Conservation (phyloP, 2,888 invertebrate genomes). For the Agrochola circellaris region DNA sequence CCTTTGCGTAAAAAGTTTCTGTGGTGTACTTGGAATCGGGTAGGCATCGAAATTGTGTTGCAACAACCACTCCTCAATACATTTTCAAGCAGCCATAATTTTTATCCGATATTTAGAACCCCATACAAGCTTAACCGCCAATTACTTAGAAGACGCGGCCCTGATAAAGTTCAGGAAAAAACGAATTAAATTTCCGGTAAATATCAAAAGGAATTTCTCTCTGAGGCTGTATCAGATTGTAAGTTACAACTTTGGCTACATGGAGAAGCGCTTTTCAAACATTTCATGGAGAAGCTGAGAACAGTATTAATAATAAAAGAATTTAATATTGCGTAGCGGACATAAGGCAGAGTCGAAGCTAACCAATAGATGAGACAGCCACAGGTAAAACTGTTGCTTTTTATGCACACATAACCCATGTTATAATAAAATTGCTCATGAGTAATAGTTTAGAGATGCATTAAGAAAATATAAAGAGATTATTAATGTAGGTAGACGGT, state of each 20-base stretch:
- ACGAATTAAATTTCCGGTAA: neutral
- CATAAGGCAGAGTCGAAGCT: neutral
- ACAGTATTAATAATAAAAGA: neutral
- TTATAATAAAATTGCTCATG: neutral
- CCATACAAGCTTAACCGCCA: neutral
- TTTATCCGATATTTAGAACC: neutral
- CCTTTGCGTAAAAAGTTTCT: neutral
- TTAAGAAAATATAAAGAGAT: neutral
- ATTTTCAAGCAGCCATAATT: neutral
- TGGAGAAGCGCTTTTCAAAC: neutral
- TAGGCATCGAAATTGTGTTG: neutral
- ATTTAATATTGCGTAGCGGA: neutral
- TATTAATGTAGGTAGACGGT: neutral
- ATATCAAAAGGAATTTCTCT: neutral
- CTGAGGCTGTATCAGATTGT: neutral
- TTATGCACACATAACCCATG: neutral
- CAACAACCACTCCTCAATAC: neutral
- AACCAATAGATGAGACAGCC: too few relatives aligned
- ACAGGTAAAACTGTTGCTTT: too few relatives aligned
- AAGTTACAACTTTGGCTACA: neutral
- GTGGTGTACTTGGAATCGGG: neutral
- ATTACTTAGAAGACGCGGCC: neutral
- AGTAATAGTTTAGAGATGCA: neutral
- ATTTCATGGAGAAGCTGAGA: neutral
- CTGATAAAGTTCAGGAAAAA: neutral